Evolutionary conservation across 2,113 vertebrate species (phyloP), one percentile per base, ranked within the genome.

Genomic region (Osmerus mordax): DNA sequence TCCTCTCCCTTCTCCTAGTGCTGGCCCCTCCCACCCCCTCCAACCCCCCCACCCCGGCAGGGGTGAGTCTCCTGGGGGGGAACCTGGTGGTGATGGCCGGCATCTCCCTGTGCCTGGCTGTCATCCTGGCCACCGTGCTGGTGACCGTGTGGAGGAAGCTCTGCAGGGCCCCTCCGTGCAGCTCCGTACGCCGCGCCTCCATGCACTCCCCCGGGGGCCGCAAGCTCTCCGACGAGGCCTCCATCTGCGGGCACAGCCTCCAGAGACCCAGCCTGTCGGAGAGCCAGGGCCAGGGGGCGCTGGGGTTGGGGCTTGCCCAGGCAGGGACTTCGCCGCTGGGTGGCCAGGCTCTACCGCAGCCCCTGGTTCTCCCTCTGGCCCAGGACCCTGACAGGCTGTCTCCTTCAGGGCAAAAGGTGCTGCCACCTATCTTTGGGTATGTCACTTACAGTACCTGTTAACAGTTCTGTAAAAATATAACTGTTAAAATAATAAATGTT

Each of bases 391-490:
- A 95, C 19, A 85, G 92, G 29, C 69, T 90, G 51, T 93, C 92
- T 81, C 89, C 94, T 2, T 92, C 77, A 0, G 94, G 92, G 18
- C 96, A 96, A 86, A 99, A 96, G 89, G 89, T 98, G 73, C 87
- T 97, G 74, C 97, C 97, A 0, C 93, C 97, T 0, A 91, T 97
- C 82, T 98, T 97, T 83, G 96, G 97, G 88, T 91, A 80, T n/a
- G 81, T 84, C 53, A 32, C 62, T 18, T 13, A 4, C 8, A 13
- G 8, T 36, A 18, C 12, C 8, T 19, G 41, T 2, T 32, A 18
- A 9, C 21, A 1, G 9, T 23, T 51, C 19, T 52, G 21, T 11
- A 19, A 55, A 16, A 3, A 68, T n/a, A 3, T 23, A 21, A 12
- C 11, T 60, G 58, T 18, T 23, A 21, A 5, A 3, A 19, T 19